These are phyloP conservation scores for Orgyia antiqua DNA, from an alignment of 2,888 invertebrate genomes.

Conservation along the genomic window DNA sequence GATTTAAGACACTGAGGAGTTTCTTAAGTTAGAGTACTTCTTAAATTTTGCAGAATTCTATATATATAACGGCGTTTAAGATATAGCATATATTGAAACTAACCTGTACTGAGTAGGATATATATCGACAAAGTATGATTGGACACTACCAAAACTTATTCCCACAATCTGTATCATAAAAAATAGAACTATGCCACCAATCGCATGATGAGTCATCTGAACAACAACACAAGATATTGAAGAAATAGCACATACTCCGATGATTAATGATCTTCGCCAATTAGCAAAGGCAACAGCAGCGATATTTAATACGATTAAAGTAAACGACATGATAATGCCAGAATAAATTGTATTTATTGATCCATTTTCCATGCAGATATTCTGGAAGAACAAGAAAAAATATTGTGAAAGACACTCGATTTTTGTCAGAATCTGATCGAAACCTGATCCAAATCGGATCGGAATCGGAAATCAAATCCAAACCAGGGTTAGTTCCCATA, in stretches of 20 bases:
- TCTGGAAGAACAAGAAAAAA: constrained; percentile 15
- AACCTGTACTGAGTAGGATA: constrained; percentile 33
- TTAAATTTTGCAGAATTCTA: too few relatives aligned
- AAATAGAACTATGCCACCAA: constrained; percentile 21
- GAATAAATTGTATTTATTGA: constrained; percentile 73
- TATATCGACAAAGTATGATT: constrained; percentile 29
- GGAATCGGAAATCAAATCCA: too few relatives aligned
- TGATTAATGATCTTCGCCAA: constrained; percentile 62
- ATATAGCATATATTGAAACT: constrained; percentile 5
- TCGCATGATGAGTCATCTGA: constrained; percentile 36
- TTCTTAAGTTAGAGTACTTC: too few relatives aligned
- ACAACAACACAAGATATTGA: constrained; percentile 67
- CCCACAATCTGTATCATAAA: constrained; percentile 23
- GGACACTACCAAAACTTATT: constrained; percentile 23
- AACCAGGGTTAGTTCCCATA: too few relatives aligned
- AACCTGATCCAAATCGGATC: too few relatives aligned
- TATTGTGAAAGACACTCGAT: too few relatives aligned
- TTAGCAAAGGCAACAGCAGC: constrained; percentile 49
- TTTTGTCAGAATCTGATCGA: too few relatives aligned
- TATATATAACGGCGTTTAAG: too few relatives aligned
- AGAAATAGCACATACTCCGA: constrained; percentile 53
- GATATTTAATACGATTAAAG: constrained; percentile 72
- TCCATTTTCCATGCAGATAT: constrained; percentile 51
- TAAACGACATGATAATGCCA: constrained; percentile 73
- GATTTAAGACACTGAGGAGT: too few relatives aligned